Conservation (phyloP, 2,797 vertebrate genomes). For the Miichthys miiuy region DNA sequence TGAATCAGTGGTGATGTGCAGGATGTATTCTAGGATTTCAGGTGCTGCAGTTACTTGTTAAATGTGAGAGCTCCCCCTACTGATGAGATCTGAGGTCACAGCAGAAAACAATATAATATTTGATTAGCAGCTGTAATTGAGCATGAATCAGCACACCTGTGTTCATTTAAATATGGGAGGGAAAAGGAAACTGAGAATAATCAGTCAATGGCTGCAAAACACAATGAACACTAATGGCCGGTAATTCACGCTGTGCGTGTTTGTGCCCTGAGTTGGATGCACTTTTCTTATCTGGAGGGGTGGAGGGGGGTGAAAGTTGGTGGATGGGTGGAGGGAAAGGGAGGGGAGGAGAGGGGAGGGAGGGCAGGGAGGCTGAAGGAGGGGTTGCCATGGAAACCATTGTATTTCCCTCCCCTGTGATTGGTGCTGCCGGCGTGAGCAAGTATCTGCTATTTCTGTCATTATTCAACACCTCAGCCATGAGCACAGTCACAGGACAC, state of each 20-base stretch:
- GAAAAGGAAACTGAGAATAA: constrained; percentile 23
- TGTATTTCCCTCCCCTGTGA: constrained; percentile 83
- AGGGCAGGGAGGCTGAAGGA: constrained; percentile 73
- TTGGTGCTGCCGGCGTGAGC: constrained; percentile 83
- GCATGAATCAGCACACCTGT: constrained; percentile 39
- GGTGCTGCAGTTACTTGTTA: constrained; percentile 26
- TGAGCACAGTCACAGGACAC: constrained; percentile 73
- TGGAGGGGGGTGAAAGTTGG: neutral
- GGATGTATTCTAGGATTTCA: neutral
- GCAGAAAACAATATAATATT: neutral
- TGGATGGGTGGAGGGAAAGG: constrained; percentile 4
- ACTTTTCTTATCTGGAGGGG: constrained; percentile 52
- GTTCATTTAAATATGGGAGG: neutral
- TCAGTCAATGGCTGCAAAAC: constrained; percentile 1
- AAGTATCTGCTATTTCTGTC: constrained; percentile 86
- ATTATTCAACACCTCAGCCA: constrained; percentile 84
- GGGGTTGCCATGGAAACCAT: constrained; percentile 85
- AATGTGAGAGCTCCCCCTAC: constrained; percentile 76
- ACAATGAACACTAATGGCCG: neutral
- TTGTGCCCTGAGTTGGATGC: constrained; percentile 29
- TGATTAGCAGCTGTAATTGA: constrained; percentile 34
- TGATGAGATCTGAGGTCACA: constrained; percentile 50
- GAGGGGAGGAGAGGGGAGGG: neutral
- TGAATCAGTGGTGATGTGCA: constrained; percentile 10
- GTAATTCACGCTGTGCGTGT: neutral